Evolutionary conservation across 2,888 invertebrate species (phyloP).

Genomic region (Drosophila mettleri): DNA sequence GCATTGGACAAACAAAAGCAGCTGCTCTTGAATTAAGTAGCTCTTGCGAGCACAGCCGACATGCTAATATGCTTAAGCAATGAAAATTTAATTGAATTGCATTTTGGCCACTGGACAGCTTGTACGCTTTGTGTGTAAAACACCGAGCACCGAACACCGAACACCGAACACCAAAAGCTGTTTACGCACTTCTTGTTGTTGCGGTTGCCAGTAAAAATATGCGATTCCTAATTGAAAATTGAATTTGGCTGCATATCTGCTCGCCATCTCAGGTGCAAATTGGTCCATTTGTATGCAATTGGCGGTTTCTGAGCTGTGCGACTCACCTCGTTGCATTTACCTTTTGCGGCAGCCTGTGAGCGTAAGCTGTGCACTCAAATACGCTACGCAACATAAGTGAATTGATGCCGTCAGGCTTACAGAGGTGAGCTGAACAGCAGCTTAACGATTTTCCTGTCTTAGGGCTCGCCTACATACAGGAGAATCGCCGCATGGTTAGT

Average conservation of each 20-base stretch:
- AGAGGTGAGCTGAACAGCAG: neutral
- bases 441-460: neutral
- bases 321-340: conserved; percentile 26
- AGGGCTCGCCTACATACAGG: no score
- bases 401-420: conserved; percentile 10
- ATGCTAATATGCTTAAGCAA: conserved; percentile 56
- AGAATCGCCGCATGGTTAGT: neutral
- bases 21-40: conserved; percentile 44
- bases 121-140: neutral
- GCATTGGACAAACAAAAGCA: conserved; percentile 38
- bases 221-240: conserved; percentile 69
- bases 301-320: conserved; percentile 36
- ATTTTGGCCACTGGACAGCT: conserved; percentile 5
- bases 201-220: conserved; percentile 50
- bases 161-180: no score
- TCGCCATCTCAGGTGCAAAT: conserved; percentile 59
- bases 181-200: conserved; percentile 35
- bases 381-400: conserved; percentile 18
- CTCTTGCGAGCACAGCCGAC: conserved; percentile 25
- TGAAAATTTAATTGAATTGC: conserved; percentile 66
- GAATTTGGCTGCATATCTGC: conserved; percentile 51
- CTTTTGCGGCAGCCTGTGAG: conserved; percentile 16
- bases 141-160: no score
- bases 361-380: conserved; percentile 17
- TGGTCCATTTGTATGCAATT: conserved; percentile 74